Evolutionary conservation across 2,888 invertebrate genomes (phyloP).

Genomic region (Tenthredo notha): DNA sequence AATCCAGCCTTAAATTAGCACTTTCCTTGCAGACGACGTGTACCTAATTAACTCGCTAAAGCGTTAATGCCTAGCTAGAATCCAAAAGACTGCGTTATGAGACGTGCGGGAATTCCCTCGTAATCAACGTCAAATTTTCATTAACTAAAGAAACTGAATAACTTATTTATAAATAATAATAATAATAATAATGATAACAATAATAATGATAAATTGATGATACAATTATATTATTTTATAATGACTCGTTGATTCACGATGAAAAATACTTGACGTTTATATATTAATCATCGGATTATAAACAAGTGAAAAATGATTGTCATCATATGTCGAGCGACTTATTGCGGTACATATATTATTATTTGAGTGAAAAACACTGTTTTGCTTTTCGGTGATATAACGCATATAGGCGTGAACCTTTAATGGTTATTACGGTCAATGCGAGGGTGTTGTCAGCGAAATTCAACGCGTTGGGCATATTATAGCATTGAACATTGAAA

Average conservation of each 20-base stretch:
- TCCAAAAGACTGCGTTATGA: slow-evolving; percentile 37
- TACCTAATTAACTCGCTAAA: slow-evolving; percentile 64
- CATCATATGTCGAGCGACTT: neutral
- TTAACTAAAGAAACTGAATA: neutral
- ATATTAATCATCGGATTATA: neutral
- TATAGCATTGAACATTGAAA: neutral
- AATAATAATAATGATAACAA: neutral
- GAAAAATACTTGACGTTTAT: neutral
- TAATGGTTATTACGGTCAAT: slow-evolving; percentile 33
- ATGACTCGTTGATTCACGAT: neutral
- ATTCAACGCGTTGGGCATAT: neutral
- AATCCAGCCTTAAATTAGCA: slow-evolving; percentile 51
- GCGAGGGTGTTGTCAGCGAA: neutral
- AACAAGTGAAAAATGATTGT: neutral
- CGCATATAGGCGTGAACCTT: neutral
- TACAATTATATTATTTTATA: no score
- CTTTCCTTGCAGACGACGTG: slow-evolving; percentile 52
- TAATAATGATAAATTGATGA: no score
- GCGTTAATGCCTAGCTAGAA: slow-evolving; percentile 52
- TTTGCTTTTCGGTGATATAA: slow-evolving; percentile 9
- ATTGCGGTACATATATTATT: slow-evolving; percentile 4
- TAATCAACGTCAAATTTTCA: slow-evolving; percentile 5
- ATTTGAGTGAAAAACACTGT: slow-evolving; percentile 33
- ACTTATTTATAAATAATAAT: neutral
- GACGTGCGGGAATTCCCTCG: neutral